These are phyloP conservation scores for Platorchestia sp. DNA, from an alignment of 1,140 invertebrate genomes.

Conservation along the genomic window DNA sequence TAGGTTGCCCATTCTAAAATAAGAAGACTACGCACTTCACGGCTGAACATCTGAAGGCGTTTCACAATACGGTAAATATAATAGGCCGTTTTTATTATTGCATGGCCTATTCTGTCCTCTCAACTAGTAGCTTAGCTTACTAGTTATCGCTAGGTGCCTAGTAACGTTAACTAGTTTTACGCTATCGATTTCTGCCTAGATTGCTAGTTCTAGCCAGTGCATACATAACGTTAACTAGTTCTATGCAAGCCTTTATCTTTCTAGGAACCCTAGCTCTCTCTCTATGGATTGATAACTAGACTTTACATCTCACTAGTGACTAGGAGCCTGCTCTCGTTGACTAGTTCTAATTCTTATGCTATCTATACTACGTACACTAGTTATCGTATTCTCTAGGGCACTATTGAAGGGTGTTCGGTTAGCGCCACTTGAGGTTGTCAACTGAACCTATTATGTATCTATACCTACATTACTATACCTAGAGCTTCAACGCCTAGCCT, in stretches of 20 bases:
- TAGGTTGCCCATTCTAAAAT: no score
- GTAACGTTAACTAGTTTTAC: conserved; percentile 43
- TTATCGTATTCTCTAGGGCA: background rate
- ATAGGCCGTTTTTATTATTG: background rate
- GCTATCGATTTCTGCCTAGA: conserved; percentile 12
- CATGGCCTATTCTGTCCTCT: conserved; percentile 19
- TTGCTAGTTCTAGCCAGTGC: conserved; percentile 29
- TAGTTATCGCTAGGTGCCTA: conserved; percentile 49
- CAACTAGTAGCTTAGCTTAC: conserved; percentile 41
- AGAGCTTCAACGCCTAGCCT: conserved; percentile 32
- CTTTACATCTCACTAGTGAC: conserved; percentile 28
- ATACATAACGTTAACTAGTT: conserved; percentile 46
- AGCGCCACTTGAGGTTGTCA: background rate
- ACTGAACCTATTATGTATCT: background rate
- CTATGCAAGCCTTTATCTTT: conserved; percentile 47
- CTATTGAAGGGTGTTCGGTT: background rate
- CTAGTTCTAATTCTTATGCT: conserved; percentile 52
- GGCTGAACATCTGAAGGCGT: background rate
- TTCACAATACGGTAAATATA: background rate
- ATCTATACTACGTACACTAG: conserved; percentile 16
- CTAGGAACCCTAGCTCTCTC: conserved; percentile 16
- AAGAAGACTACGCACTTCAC: no score
- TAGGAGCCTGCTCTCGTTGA: conserved; percentile 52
- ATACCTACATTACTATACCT: conserved; percentile 29
- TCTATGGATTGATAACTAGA: conserved; percentile 24